Base-by-base conservation (phyloP, 2,113 vertebrate genomes). In the Coregonus clupeaformis region DNA sequence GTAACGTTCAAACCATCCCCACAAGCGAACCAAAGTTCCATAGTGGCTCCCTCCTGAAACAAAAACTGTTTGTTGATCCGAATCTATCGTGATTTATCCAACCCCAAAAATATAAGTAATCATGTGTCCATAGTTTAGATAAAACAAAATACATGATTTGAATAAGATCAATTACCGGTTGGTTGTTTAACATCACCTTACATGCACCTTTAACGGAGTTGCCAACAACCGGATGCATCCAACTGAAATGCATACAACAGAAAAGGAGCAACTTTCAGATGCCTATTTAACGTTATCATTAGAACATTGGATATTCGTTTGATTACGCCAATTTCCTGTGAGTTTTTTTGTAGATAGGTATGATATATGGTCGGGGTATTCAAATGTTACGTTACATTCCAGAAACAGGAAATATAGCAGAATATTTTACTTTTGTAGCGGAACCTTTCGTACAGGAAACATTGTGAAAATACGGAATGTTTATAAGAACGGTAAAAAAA, bases 1-100 rank as follows among this genome's bases (percentile, higher is more conserved):
- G 92, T 89, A 27, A 87, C 92, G 25, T 67, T 73, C 83, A 92
- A 91, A 89, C 77, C 49, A 18, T 85, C 78, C 92, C 91, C 80
- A 73, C 62, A 69, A 75, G 81, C 80, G 84, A 22, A 25, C 55
- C 60, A 77, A 84, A 80, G 80, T 80, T 87, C 71, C 72, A 42
- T 77, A n/a, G 20, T 78, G 78, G 45, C 66, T 67, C 79, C 67
- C 77, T 83, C 27, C 14, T 30, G 2, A 65, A 16, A 25, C 5
- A 65, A 30, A 65, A 29, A 65, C 63, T 2, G 22, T 5, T 12
- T 42, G 36, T 42, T 42, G 0, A 42, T 29, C 29, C 29, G 29
- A 2, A 29, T 29, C 29, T 3, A 29, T 22, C 36, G 70, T 36
- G 55, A n/a, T 71, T 11, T 32, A 12, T 49, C 47, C 47, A 5